Conservation (phyloP, 1,140 invertebrate species). For the Drosophila kohkoa region DNA sequence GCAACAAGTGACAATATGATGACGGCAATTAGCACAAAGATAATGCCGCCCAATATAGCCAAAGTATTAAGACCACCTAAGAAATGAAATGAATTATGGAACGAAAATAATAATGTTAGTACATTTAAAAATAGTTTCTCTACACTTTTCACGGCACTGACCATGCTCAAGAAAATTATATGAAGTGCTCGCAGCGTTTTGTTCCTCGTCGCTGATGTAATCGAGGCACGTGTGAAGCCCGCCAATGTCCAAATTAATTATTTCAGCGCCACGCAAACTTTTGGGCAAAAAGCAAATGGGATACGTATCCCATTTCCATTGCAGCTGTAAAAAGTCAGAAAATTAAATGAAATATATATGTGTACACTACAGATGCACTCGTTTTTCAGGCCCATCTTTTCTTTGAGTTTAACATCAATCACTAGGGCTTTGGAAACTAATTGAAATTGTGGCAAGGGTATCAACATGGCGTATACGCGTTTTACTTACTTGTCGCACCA, state of each 20-base stretch:
- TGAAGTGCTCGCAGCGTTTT: slow-evolving; percentile 84
- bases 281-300: slow-evolving; percentile 84
- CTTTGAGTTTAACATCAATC: slow-evolving; percentile 43
- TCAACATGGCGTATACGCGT: slow-evolving; percentile 22
- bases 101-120: neutral
- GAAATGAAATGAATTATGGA: neutral
- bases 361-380: neutral
- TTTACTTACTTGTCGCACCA: slow-evolving; percentile 82
- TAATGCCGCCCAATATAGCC: slow-evolving; percentile 83
- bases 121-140: no score
- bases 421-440: slow-evolving; percentile 52
- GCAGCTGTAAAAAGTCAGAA: slow-evolving; percentile 55
- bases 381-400: neutral
- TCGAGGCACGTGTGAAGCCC: slow-evolving; percentile 80
- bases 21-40: slow-evolving; percentile 82
- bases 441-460: slow-evolving; percentile 49
- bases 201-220: slow-evolving; percentile 83
- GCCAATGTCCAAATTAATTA: slow-evolving; percentile 79
- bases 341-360: slow-evolving; percentile 5
- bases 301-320: slow-evolving; percentile 82
- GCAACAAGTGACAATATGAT: slow-evolving; percentile 85
- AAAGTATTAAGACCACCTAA: slow-evolving; percentile 83
- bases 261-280: slow-evolving; percentile 78
- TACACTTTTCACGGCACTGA: slow-evolving; percentile 19
- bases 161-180: slow-evolving; percentile 84